Evolutionary conservation across 2,797 vertebrate species (phyloP).

Genomic region (Mastacembelus armatus): DNA sequence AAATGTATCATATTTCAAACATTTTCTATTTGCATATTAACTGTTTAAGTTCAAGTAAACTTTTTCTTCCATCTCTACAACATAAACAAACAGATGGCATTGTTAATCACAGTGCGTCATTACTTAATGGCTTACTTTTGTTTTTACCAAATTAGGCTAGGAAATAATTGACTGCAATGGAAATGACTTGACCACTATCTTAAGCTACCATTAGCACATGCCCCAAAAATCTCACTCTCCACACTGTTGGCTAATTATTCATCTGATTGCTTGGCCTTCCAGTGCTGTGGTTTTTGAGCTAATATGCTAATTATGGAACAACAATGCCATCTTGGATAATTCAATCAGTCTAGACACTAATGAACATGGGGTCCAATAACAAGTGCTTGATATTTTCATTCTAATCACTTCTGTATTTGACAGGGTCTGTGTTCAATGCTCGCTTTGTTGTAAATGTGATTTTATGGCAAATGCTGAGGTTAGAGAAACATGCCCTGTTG

Average conservation of each 20-base stretch:
- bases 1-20: too few relatives aligned
- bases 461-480: slow-evolving; percentile 25
- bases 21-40: not conserved
- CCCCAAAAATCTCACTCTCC: slow-evolving; percentile 69
- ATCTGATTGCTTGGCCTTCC: slow-evolving; percentile 75
- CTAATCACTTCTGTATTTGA: slow-evolving; percentile 41
- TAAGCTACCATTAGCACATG: slow-evolving; percentile 60
- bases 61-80: slow-evolving; percentile 25
- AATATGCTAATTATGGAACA: slow-evolving; percentile 82
- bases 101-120: slow-evolving; percentile 52
- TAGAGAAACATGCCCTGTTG: slow-evolving; percentile 19
- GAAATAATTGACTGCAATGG: slow-evolving; percentile 79
- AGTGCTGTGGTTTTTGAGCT: slow-evolving; percentile 73
- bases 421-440: slow-evolving; percentile 30
- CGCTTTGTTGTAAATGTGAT: slow-evolving; percentile 22
- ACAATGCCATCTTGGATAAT: slow-evolving; percentile 76
- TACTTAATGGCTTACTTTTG: slow-evolving; percentile 62
- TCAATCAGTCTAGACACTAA: slow-evolving; percentile 77
- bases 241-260: slow-evolving; percentile 74
- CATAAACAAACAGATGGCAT: slow-evolving; percentile 50
- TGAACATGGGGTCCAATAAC: slow-evolving; percentile 69
- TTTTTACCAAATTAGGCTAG: slow-evolving; percentile 71
- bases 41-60: slow-evolving; percentile 16
- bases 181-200: slow-evolving; percentile 81
- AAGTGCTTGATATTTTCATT: slow-evolving; percentile 68